Evolutionary conservation across 2,888 invertebrate genomes (phyloP), one percentile per base, ranked within the genome.

Genomic region (Euproctis similis): DNA sequence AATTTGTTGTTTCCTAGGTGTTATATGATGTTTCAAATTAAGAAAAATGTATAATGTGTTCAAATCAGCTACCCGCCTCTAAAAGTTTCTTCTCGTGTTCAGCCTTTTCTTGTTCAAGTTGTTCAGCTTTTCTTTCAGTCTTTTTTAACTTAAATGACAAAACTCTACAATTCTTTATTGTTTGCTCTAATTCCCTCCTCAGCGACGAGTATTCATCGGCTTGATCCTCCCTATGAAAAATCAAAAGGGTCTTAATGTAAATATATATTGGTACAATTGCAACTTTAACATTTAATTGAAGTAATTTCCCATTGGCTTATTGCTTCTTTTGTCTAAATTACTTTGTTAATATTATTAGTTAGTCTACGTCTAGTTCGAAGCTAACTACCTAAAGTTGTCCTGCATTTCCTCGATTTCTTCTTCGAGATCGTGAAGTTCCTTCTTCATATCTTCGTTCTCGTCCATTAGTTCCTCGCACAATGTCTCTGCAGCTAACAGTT

Each of bases 341-440:
- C n/a, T n/a, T n/a, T n/a, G n/a, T n/a, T 16, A 5, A 16, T 16
- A 16, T 16, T 5, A 16, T 16, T 4, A 16, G 4, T 16, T 16
- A 7, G 7, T 16, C 7, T 5, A 16, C 4, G 7, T 16, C 4
- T 23, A 10, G 8, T n/a, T n/a, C n/a, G n/a, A n/a, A n/a, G n/a
- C n/a, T n/a, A n/a, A n/a, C n/a, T 66, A 90, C 87, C 93, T 89
- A 71, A 96, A 96, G 65, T 94, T 95, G 65, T 98, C 98, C 69
- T 98, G 98, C 91, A 99, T 92, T 77, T 99, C 99, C 62, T 99
- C 98, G 77, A 99, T 97, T 82, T 99, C 99, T 42, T 96, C 94
- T 64, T 97, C 97, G 58, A 98, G 87, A 58, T 97, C 96, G 17
- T 93, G 86, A 29, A 98, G 88, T 71, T 98, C 98, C 48, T 94